phyloP scores from a whole-genome alignment of 2,797 vertebrate species.

The Neopelma chrysocephalum region DNA sequence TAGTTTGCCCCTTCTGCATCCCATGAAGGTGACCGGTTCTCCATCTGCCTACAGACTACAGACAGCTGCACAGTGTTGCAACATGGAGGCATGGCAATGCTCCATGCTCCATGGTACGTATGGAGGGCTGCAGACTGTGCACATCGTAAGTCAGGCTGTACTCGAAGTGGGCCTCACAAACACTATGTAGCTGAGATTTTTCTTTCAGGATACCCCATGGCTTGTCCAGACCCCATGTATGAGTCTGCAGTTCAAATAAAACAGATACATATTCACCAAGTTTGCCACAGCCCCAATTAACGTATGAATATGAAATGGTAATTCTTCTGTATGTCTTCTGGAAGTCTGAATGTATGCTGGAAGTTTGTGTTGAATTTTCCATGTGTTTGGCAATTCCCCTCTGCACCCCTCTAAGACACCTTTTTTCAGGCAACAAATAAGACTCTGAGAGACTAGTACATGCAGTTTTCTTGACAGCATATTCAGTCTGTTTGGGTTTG shows the following conservation, averaged over 20 bases:
- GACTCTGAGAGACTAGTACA: neutral
- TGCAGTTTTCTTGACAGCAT: neutral
- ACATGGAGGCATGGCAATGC: fast-evolving
- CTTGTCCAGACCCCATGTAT: neutral
- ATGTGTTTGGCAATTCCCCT: neutral
- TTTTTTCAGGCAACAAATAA: neutral
- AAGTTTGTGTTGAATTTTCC: neutral
- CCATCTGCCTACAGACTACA: neutral
- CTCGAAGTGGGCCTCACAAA: neutral
- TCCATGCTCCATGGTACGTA: fast-evolving
- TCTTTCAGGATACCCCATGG: neutral
- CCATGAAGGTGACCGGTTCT: neutral
- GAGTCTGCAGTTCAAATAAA: neutral
- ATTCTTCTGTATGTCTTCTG: neutral
- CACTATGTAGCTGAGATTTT: neutral
- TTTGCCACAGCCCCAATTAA: neutral
- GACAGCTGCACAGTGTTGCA: neutral
- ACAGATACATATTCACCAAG: neutral
- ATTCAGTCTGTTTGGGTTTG: neutral
- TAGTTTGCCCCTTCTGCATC: neutral
- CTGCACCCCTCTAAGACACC: fast-evolving
- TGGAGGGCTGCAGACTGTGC: neutral
- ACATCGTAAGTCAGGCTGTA: too few species aligned
- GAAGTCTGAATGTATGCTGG: neutral
- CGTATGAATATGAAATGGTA: neutral